phyloP scores from a whole-genome alignment of 2,888 invertebrate species.

The Altica lythri region DNA sequence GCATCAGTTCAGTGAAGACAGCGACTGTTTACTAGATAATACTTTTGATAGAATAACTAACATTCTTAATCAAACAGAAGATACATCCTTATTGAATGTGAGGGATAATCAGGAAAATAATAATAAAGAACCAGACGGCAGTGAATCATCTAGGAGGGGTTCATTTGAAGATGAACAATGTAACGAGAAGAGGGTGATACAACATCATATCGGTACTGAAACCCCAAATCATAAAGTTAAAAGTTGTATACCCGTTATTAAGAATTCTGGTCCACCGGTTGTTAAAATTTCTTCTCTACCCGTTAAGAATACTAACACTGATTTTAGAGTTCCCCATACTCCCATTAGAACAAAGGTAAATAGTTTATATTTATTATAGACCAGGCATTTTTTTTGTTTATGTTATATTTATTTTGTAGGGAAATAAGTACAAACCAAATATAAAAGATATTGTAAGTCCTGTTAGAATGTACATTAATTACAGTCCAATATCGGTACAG shows the following conservation, averaged over 20 bases:
- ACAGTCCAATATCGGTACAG: constrained; percentile 26
- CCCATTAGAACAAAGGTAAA: not conserved
- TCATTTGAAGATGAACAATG: too few relatives aligned
- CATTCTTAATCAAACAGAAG: constrained; percentile 15
- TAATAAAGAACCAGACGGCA: not conserved
- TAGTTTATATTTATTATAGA: not conserved
- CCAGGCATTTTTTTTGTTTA: not conserved
- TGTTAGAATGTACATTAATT: constrained; percentile 31
- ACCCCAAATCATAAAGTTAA: not conserved
- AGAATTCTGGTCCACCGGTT: not conserved
- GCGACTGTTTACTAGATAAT: constrained; percentile 18
- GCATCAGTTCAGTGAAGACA: constrained; percentile 24
- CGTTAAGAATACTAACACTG: too few relatives aligned
- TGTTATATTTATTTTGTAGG: not conserved
- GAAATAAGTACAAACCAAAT: constrained; percentile 2
- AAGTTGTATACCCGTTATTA: not conserved
- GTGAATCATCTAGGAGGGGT: not conserved
- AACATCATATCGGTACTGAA: constrained; percentile 14
- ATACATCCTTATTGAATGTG: not conserved
- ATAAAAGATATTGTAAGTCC: constrained; percentile 31
- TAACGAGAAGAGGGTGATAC: too few relatives aligned
- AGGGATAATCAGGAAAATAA: not conserved
- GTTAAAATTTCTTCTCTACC: constrained; percentile 9
- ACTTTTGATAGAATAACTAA: constrained; percentile 29
- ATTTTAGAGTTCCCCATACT: constrained; percentile 3